Base-by-base conservation (phyloP, 64 coral and sea anemone species). In the Actinia equina region DNA sequence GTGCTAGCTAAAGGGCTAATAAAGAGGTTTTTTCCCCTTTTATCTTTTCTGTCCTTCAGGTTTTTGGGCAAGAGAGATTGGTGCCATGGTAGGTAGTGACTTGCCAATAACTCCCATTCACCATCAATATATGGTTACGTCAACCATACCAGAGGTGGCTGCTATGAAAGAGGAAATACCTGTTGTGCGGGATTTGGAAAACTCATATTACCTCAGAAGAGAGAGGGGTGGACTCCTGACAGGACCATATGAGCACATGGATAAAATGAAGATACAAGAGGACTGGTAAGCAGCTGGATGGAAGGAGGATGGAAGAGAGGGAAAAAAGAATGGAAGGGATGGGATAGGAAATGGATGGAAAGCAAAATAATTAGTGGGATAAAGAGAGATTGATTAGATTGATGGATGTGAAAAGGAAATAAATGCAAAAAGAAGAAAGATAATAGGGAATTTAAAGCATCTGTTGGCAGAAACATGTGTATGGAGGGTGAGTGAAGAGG, bases 1-100 rank as follows among this genome's bases (percentile, higher is more conserved):
- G 0, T 37, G 30, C 30, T n/a, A n/a, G n/a, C n/a, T n/a, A n/a
- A n/a, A n/a, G n/a, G n/a, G n/a, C n/a, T 37, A 37, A 37, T 37
- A 37, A 37, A 37, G 30, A 37, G 30, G 30, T 37, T 37, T 37
- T 37, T 37, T 1, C 30, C 30, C 30, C 30, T 37, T 37, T 37
- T 37, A 37, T 37, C 30, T 3, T 37, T 27, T 74, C 43, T 8
- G 4, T 0, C 23, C 6, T 78, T 2, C 26, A 99, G 97, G 97
- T 54, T 99, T 99, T 78, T 95, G 97, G 97, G 93, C 88, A 49
- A 91, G 93, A 83, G 97, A 99, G 52, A 79, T 99, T 25, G 97
- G 97, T 43, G 82, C 30, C 11, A 93, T 99, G 93, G 97, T 90
- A 27, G 97, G 97, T 23, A 87, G 90, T 42, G 91, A 95, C 0